These are phyloP conservation scores for Chondrosia reniformis DNA, from an alignment of 37 sponge, comb jelly and placozoan genomes.

Conservation along the genomic window DNA sequence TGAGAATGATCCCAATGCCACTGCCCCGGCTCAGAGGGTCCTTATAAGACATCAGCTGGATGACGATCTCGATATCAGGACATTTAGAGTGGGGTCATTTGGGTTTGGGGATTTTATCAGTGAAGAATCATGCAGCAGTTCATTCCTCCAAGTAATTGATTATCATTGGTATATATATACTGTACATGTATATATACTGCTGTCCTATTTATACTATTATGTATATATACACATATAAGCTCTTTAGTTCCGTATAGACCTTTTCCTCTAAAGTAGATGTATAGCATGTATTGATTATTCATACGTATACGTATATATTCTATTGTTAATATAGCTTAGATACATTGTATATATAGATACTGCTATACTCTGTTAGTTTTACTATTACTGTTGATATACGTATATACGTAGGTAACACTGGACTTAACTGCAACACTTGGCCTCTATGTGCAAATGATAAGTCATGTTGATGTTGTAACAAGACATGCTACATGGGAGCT, in stretches of 20 bases:
- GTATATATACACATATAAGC: too few relatives aligned
- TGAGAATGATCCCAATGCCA: conserved; percentile 38
- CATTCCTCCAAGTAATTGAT: conserved; percentile 28
- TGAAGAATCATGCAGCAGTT: neutral
- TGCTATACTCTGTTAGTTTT: too few relatives aligned
- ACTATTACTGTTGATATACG: too few relatives aligned
- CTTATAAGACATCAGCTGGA: conserved; percentile 16
- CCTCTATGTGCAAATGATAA: conserved; percentile 18
- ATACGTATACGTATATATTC: too few relatives aligned
- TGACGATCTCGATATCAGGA: conserved; percentile 19
- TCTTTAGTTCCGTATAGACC: too few relatives aligned
- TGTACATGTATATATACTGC: too few relatives aligned
- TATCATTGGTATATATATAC: too few relatives aligned
- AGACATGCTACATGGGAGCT: conserved; percentile 30
- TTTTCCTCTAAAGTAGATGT: too few relatives aligned
- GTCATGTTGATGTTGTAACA: conserved; percentile 19
- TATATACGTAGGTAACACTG: neutral
- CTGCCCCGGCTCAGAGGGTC: conserved; percentile 37
- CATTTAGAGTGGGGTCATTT: conserved; percentile 29
- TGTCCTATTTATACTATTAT: too few relatives aligned
- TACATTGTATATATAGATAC: too few relatives aligned
- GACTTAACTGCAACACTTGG: conserved; percentile 21
- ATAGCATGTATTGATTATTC: too few relatives aligned
- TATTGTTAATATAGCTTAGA: too few relatives aligned
- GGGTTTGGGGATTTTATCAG: conserved; percentile 27